These are phyloP conservation scores for Callospermophilus lateralis DNA, from an alignment of 2,113 vertebrate genomes.

Conservation along the genomic window DNA sequence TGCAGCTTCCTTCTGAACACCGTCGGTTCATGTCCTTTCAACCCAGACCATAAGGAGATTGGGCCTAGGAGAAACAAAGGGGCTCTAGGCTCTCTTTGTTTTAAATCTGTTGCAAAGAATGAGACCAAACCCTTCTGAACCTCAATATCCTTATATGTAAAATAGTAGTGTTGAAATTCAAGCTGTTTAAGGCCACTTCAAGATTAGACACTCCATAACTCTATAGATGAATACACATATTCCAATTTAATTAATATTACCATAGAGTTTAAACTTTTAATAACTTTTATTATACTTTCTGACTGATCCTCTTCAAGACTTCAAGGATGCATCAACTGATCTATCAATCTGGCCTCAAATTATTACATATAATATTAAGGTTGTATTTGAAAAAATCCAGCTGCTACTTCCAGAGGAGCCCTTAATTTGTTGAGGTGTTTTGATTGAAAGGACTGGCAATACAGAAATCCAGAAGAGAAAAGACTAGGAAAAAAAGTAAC, in stretches of 20 bases:
- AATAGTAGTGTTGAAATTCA: neutral
- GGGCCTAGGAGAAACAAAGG: neutral
- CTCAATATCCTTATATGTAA: neutral
- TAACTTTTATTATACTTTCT: neutral
- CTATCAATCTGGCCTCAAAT: neutral
- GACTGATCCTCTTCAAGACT: neutral
- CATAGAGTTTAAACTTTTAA: neutral
- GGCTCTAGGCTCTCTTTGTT: neutral
- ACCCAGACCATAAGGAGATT: rapidly evolving
- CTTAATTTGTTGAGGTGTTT: neutral
- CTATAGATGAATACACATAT: neutral
- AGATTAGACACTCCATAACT: neutral
- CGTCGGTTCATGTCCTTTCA: neutral
- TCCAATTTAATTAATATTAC: neutral
- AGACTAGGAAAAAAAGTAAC: neutral
- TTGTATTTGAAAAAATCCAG: neutral
- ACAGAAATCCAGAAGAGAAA: neutral
- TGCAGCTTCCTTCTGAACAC: neutral
- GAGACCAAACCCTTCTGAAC: neutral
- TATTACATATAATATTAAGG: neutral
- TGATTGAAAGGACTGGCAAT: neutral
- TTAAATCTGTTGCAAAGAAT: neutral
- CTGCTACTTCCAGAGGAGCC: neutral
- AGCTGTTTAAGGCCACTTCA: neutral
- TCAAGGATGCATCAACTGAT: neutral